Base-by-base conservation (phyloP, 2,797 vertebrate genomes). In the Brachyrhaphis roseni region DNA sequence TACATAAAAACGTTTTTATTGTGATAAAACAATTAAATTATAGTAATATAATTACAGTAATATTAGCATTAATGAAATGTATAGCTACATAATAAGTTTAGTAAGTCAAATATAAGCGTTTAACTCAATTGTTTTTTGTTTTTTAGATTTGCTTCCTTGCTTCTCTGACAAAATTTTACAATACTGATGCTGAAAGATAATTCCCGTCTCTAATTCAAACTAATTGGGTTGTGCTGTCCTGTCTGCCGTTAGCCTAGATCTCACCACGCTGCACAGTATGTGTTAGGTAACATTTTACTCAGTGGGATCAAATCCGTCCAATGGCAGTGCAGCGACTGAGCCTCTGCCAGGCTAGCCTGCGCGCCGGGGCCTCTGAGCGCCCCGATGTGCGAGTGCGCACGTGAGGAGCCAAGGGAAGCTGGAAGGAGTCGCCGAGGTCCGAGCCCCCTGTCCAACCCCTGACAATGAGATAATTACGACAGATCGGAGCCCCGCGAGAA, bases 391-490 rank as follows among this genome's bases (percentile, higher is more conserved):
- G 66, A 76, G 66, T 1, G 86, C 8, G 86, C 94, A 92, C 85
- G 90, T 92, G 92, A 90, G 89, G 87, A 90, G 89, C 87, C 0
- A 41, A 86, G 88, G 87, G 86, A 89, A 86, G 89, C 82, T 59
- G 66, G 49, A 76, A 82, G 87, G 88, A 82, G 83, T 45, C 73
- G 64, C 88, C 1, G 85, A 90, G 87, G 93, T 93, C 92, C 90
- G 82, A 94, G 91, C 88, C 91, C 93, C 86, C 41, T 75, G 89
- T 89, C 89, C 88, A 93, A 91, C 88, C 91, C 91, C 91, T 88
- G 91, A 89, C 89, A 75, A 84, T 70, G 89, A 92, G 91, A 94
- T 94, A 94, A 95, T 95, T 94, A 84, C 81, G 87, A 92, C 74
- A 91, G 94, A 92, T 89, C 84, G 84, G 68, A 90, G 78, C 91